Conservation (phyloP, 2,113 vertebrate species). For the Oryzias celebensis region DNA sequence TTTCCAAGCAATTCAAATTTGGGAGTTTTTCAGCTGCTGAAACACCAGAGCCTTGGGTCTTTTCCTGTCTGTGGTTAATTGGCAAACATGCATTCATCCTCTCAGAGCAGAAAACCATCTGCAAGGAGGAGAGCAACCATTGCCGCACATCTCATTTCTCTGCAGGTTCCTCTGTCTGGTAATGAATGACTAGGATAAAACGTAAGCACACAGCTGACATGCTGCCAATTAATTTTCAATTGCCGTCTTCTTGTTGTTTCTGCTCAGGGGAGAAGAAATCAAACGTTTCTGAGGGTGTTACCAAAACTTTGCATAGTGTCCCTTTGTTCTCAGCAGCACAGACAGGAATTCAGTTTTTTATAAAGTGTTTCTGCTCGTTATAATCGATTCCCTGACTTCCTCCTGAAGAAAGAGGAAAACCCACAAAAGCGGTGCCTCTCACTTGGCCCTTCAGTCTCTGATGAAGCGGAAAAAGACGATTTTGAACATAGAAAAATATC, state of each 20-base stretch:
- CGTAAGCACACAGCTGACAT: slow-evolving; percentile 65
- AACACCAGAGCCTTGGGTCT: slow-evolving; percentile 42
- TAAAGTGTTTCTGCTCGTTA: slow-evolving; percentile 52
- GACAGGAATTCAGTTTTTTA: slow-evolving; percentile 56
- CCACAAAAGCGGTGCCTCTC: slow-evolving; percentile 4
- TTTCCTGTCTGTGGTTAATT: slow-evolving; percentile 65
- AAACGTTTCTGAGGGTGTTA: slow-evolving; percentile 65
- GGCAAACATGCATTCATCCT: slow-evolving; percentile 56
- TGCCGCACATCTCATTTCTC: slow-evolving; percentile 51
- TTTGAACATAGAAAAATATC: slow-evolving; percentile 11
- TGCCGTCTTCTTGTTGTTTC: slow-evolving; percentile 44
- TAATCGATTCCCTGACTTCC: slow-evolving; percentile 59
- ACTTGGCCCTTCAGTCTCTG: slow-evolving; percentile 37
- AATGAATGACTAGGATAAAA: slow-evolving; percentile 74
- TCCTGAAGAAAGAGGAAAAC: slow-evolving; percentile 19
- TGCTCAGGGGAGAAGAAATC: slow-evolving; percentile 59
- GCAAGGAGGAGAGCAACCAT: slow-evolving; percentile 44
- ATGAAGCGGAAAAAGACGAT: slow-evolving; percentile 24
- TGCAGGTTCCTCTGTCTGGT: slow-evolving; percentile 62
- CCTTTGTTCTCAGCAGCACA: slow-evolving; percentile 59
- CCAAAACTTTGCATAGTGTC: slow-evolving; percentile 56
- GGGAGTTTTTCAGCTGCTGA: slow-evolving; percentile 55
- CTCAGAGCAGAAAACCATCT: slow-evolving; percentile 51
- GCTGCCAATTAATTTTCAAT: slow-evolving; percentile 72
- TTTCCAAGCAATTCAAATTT: slow-evolving; percentile 51